These are phyloP conservation scores for Hypanus sabinus DNA, from an alignment of 2,113 vertebrate genomes.

Conservation along the genomic window DNA sequence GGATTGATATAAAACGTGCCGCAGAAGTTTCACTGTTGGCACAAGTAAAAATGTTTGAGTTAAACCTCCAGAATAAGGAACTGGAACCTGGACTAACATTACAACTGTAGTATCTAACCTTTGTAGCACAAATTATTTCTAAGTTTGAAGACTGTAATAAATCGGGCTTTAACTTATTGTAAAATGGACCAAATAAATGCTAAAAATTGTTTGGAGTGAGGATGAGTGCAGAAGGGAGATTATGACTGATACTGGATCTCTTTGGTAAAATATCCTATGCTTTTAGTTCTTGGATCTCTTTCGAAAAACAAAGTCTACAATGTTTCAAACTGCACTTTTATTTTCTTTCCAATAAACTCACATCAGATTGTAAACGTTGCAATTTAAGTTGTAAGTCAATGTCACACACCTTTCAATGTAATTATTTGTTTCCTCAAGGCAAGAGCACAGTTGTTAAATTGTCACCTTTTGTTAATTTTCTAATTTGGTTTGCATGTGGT, in stretches of 20 bases:
- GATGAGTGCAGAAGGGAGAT: background rate
- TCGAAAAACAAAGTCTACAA: background rate
- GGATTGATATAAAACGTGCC: background rate
- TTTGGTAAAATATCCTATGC: background rate
- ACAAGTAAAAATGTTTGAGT: background rate
- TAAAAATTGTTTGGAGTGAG: background rate
- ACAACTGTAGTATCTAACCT: background rate
- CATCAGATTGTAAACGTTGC: background rate
- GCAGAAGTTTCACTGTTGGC: background rate
- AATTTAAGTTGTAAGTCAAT: background rate
- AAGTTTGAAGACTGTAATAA: background rate
- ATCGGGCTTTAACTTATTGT: background rate
- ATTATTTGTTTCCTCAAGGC: background rate
- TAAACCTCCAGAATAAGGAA: background rate
- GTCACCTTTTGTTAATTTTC: background rate
- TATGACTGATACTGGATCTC: background rate
- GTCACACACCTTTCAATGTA: background rate
- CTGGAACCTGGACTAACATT: background rate
- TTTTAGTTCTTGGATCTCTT: background rate
- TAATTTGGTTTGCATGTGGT: background rate
- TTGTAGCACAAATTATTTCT: background rate
- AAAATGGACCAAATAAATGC: background rate
- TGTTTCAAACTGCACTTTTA: background rate
- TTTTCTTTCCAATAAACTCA: too few relatives aligned
- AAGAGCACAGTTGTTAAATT: background rate